Evolutionary conservation across 1,140 invertebrate species (phyloP), one percentile per base, ranked within the genome.

Genomic region (Solenopsis invicta): DNA sequence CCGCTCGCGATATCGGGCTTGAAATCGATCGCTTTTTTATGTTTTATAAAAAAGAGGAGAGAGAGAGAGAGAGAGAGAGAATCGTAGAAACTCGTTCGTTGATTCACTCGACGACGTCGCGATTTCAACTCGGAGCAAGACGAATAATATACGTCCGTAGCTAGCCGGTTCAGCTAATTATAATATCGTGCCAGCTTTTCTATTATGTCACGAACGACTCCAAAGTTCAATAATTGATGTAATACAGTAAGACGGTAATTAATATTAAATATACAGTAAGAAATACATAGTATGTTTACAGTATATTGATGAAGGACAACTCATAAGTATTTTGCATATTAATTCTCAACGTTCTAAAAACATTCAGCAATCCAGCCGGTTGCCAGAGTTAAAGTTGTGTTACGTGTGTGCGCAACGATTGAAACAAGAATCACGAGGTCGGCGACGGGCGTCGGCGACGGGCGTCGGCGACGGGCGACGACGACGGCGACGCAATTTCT

Each of bases 11-110:
- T 91, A 89, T 91, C 87, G 78, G 69, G 52, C 62, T 48, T 85
- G 90, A 88, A 90, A 91, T 89, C 89, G 90, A 91, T 90, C 90
- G 86, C 69, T 71, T 71, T 80, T 75, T 52, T 41, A 56, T 34
- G 34, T 45, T 34, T 41, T 12, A 29, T 45, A 62, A 62, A 74
- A 34, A 12, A 16, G 16, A 16, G 16, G 16, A 56, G 10, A 18
- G n/a, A 59, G 10, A 41, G 52, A 18, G 41, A 56, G 61, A 52
- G 66, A 56, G 48, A 82, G n/a, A n/a, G n/a, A n/a, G n/a, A 62
- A 72, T 72, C 45, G 9, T 71, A 62, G 24, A 61, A 80, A 80
- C 37, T 78, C 16, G 34, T 61, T 37, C 16, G 21, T 24, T 10
- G 77, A 16, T 80, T 62, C 29, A 37, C 2, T 80, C 29, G 6